A percentile compares a stretch with the other conserved stretches of the same genome.
phyloP scores from a whole-genome alignment of 2,888 invertebrate species.

The Bellardia pandia region DNA sequence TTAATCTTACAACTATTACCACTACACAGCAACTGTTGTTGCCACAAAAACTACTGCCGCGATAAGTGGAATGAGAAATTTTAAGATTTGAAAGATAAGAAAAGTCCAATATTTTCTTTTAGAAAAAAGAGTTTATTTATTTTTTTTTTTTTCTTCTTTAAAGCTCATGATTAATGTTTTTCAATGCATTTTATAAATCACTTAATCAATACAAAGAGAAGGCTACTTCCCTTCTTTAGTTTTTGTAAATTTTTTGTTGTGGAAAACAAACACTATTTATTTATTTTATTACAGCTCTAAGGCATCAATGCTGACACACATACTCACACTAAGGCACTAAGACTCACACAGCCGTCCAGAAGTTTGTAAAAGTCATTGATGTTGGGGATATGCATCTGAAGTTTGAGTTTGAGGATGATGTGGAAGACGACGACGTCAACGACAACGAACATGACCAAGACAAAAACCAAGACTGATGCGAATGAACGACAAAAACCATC shows the following conservation, averaged over 20 bases:
- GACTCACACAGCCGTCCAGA: neutral
- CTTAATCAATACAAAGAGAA: constrained; percentile 66
- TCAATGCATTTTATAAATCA: constrained; percentile 68
- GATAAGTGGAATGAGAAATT: constrained; percentile 59
- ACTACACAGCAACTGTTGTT: constrained; percentile 59
- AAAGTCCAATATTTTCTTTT: constrained; percentile 30
- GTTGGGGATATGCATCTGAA: neutral
- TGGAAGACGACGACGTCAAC: neutral
- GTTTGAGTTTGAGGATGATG: neutral
- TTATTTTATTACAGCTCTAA: constrained; percentile 54
- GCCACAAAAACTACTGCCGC: constrained; percentile 20
- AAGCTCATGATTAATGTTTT: constrained; percentile 62
- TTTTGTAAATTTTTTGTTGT: neutral
- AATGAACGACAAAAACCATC: constrained; percentile 43
- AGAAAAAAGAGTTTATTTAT: neutral
- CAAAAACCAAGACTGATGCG: constrained; percentile 4
- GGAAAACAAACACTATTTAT: constrained; percentile 55
- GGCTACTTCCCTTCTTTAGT: constrained; percentile 31
- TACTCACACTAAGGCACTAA: neutral
- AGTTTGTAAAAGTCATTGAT: neutral
- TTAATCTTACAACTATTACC: constrained; percentile 59
- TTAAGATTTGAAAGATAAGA: constrained; percentile 57
- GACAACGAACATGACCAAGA: constrained; percentile 30
- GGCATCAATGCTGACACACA: constrained; percentile 35
- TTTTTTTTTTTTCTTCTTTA: constrained; percentile 28